Evolutionary conservation across 2,797 vertebrate species (phyloP).

Genomic region (Myotis vivesi): DNA sequence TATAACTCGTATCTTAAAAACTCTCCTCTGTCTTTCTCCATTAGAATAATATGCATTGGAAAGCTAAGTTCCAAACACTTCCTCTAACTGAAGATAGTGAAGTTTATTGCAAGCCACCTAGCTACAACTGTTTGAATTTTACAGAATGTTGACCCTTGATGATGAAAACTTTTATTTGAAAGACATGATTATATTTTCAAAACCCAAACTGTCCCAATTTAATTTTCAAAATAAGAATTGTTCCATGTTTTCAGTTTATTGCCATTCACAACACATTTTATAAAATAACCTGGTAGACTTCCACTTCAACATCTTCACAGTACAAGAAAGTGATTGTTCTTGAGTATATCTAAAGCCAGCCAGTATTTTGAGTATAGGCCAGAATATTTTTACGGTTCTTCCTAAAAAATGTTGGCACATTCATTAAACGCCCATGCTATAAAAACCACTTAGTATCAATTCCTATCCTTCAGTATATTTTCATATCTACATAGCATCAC

Average conservation of each 20-base stretch:
- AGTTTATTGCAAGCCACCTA: not conserved
- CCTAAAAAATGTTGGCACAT: conserved; percentile 3
- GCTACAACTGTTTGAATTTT: not conserved
- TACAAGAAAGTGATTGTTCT: conserved; percentile 34
- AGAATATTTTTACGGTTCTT: conserved; percentile 13
- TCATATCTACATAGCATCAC: conserved; percentile 7
- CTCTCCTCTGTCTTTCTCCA: not conserved
- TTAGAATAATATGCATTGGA: not conserved
- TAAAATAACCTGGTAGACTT: conserved; percentile 15
- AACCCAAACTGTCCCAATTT: conserved; percentile 24
- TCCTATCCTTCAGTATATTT: not conserved
- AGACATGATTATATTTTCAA: conserved; percentile 36
- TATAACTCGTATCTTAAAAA: not conserved
- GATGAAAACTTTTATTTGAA: conserved; percentile 25
- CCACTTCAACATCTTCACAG: conserved; percentile 33
- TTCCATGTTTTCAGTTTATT: conserved; percentile 41
- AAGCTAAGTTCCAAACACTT: conserved; percentile 25
- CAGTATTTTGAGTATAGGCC: not conserved
- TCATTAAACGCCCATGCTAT: conserved; percentile 40
- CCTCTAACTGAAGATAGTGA: not conserved
- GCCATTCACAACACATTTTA: conserved; percentile 48
- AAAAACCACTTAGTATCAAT: conserved; percentile 42
- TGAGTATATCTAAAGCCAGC: conserved; percentile 22
- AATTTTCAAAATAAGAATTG: conserved; percentile 51
- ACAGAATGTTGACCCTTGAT: conserved; percentile 12